Base-by-base conservation (phyloP, 2,888 invertebrate species). In the Tiliacea citrago region DNA sequence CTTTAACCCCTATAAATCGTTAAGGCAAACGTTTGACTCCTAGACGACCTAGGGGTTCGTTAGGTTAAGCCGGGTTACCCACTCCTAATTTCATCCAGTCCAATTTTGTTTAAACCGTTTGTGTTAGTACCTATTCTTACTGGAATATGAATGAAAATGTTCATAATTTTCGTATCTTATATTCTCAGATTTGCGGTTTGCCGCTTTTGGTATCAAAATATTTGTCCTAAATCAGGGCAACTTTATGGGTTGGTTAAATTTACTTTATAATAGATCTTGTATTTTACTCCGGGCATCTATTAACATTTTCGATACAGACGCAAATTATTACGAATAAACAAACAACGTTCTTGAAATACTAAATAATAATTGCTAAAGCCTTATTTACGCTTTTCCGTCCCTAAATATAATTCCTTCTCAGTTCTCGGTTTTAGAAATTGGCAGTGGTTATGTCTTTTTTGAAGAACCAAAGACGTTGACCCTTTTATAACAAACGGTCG, bases 1-100 rank as follows among this genome's bases (percentile, higher is more conserved):
- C 78, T 83, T 75, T 77, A 84, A 81, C 83, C 85, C 75, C 77
- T 75, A 86, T 86, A 86, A 86, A 86, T 86, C 75, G 70, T 60
- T 67, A 73, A 86, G 71, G 79, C 77, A 83, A 82, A 76, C 73
- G 73, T 74, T 83, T 85, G 85, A 85, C 86, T 86, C 73, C 77
- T 79, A 86, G 86, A 84, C 79, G 81, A 85, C 87, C 85, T 85
- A 81, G 57, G 13, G 68, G 73, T 68, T 81, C 74, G 75, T 77
- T 81, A 78, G 78, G 71, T 80, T 83, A 83, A 72, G 77, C 58
- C 29, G 60, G 73, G 70, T 73, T 79, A 77, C 74, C 65, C 55
- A 83, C 68, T 45, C 39, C 75, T 80, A 81, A 81, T 75, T 79
- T 80, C 67, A 79, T 57, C 66, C 13, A 67, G 65, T 63, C 74